Conservation (phyloP, 2,888 invertebrate genomes). For the Teinopalpus imperialis region DNA sequence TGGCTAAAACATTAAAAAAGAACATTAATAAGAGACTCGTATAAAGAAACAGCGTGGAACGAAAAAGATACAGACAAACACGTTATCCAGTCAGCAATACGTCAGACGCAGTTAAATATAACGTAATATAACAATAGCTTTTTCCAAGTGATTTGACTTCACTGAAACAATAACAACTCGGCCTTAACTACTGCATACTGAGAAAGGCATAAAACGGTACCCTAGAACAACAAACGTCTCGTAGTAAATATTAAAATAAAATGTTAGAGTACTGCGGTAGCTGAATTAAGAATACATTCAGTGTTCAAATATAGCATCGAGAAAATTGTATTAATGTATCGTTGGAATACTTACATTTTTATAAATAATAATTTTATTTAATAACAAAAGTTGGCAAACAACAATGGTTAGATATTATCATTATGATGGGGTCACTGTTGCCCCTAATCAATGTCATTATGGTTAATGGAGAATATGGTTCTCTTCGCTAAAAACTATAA, state of each 20-base stretch:
- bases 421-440: no score
- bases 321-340: no score
- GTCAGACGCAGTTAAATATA: constrained; percentile 19
- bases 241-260: not conserved
- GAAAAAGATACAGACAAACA: constrained; percentile 21
- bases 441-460: no score
- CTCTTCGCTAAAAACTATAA: no score
- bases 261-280: no score
- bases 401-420: no score
- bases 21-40: constrained; percentile 25
- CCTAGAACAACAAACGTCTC: not conserved
- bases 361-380: no score
- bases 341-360: no score
- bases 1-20: constrained; percentile 25
- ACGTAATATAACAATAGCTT: constrained; percentile 13
- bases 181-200: constrained; percentile 1
- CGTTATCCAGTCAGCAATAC: constrained; percentile 22
- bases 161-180: constrained; percentile 14
- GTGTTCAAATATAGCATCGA: no score
- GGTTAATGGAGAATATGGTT: no score
- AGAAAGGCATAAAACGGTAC: not conserved
- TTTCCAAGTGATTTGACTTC: constrained; percentile 20
- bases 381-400: no score
- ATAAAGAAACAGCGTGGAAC: constrained; percentile 23
- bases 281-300: no score